A percentile compares a stretch with the other conserved stretches of the same genome.
Conservation (phyloP, 1,140 invertebrate species). For the Drosophila takahashii region DNA sequence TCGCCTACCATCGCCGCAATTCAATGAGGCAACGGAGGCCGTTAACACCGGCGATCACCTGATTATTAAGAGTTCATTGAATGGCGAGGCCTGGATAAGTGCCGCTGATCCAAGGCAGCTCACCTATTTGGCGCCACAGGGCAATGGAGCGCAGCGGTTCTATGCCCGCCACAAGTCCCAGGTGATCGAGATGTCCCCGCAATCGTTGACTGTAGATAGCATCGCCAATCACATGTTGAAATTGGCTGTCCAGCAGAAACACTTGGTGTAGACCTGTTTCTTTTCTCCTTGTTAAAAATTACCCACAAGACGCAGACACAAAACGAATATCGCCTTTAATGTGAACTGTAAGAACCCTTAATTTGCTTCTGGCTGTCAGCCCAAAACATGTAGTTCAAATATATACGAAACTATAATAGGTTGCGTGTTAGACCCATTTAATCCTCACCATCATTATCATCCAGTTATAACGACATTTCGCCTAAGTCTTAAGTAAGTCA, state of each 20-base stretch:
- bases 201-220: conserved; percentile 61
- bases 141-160: conserved; percentile 53
- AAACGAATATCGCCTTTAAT: conserved; percentile 22
- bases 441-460: conserved; percentile 1
- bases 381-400: conserved; percentile 26
- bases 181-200: conserved; percentile 58
- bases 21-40: conserved; percentile 38
- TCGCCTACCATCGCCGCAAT: conserved; percentile 56
- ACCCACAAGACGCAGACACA: background rate
- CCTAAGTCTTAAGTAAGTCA: conserved; percentile 31
- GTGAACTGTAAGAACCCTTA: conserved; percentile 18
- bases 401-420: conserved; percentile 26
- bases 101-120: conserved; percentile 61
- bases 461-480: conserved; percentile 10
- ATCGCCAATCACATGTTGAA: conserved; percentile 74
- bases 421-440: conserved; percentile 5
- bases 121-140: conserved; percentile 57
- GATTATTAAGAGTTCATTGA: conserved; percentile 46
- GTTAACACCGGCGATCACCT: conserved; percentile 76
- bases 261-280: conserved; percentile 2
- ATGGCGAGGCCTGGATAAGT: conserved; percentile 74
- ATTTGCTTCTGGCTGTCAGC: conserved; percentile 6
- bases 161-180: conserved; percentile 67
- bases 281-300: conserved; percentile 6
- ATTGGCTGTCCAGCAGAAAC: conserved; percentile 57